These are phyloP conservation scores for Leptinotarsa defecta DNA, from an alignment of 1,140 invertebrate species.

Conservation along the genomic window DNA sequence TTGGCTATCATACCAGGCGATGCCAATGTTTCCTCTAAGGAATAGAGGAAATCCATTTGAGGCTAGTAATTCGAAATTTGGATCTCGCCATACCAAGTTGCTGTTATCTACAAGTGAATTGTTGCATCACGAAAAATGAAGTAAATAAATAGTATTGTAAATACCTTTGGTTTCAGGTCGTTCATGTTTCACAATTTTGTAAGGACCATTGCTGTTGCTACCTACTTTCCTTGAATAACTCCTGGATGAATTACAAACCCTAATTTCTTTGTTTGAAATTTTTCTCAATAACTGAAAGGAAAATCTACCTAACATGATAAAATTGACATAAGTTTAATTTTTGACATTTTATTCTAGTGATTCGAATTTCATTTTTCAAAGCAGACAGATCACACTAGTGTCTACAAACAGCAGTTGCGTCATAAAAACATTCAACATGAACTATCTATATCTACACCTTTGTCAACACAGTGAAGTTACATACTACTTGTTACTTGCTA, in stretches of 20 bases:
- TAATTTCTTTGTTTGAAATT: background rate
- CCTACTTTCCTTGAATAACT: slow-evolving; percentile 47
- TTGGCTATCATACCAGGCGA: slow-evolving; percentile 63
- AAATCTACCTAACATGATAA: slow-evolving; percentile 14
- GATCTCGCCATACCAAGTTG: slow-evolving; percentile 52
- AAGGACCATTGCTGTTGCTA: slow-evolving; percentile 43
- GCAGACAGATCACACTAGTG: too few relatives aligned
- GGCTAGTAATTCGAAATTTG: slow-evolving; percentile 67
- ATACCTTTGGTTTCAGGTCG: slow-evolving; percentile 37
- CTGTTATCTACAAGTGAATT: slow-evolving; percentile 37
- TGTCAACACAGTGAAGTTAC: too few relatives aligned
- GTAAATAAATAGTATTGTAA: background rate
- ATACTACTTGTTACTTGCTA: too few relatives aligned
- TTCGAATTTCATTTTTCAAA: too few relatives aligned
- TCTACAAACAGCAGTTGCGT: too few relatives aligned
- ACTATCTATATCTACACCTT: too few relatives aligned
- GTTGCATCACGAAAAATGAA: slow-evolving; percentile 15
- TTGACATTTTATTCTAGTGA: too few relatives aligned
- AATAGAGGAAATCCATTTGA: slow-evolving; percentile 70
- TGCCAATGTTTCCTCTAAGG: slow-evolving; percentile 71
- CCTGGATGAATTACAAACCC: slow-evolving; percentile 13
- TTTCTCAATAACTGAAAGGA: slow-evolving; percentile 5
- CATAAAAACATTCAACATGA: too few relatives aligned
- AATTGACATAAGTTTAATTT: background rate
- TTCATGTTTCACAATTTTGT: slow-evolving; percentile 42